These are phyloP conservation scores for Oscheius myriophilus DNA, from an alignment of 2,888 invertebrate species.

Conservation along the genomic window DNA sequence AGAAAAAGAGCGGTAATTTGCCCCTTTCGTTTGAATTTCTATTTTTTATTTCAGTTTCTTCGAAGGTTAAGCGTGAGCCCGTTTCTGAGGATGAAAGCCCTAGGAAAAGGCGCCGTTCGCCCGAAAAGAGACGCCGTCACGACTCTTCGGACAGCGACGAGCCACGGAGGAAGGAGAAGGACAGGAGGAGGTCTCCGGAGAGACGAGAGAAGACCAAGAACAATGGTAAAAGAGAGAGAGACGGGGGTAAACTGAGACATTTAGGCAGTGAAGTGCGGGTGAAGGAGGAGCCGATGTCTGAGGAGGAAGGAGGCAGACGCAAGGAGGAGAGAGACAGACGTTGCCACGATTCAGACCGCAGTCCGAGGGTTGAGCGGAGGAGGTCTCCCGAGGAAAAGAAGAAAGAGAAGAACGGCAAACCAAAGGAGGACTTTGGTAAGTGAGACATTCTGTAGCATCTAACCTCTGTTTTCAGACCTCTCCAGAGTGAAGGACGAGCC, in stretches of 20 bases:
- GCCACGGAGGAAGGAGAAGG: neutral
- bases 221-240: neutral
- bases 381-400: too few relatives aligned
- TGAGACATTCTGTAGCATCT: neutral
- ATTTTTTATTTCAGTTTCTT: too few relatives aligned
- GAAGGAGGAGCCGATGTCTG: neutral
- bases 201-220: neutral
- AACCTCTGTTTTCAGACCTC: slow-evolving; percentile 1
- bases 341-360: neutral
- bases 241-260: too few relatives aligned
- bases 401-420: too few relatives aligned
- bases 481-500: slow-evolving; percentile 16
- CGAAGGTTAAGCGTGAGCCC: slow-evolving; percentile 11
- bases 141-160: neutral
- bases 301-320: neutral
- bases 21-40: neutral
- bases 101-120: neutral
- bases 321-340: neutral
- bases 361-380: neutral
- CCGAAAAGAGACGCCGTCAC: neutral
- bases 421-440: neutral
- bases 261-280: neutral
- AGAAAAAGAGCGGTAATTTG: neutral
- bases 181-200: neutral
- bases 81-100: neutral